Conservation (phyloP, 2,797 vertebrate genomes). For the Hippoglossus hippoglossus region DNA sequence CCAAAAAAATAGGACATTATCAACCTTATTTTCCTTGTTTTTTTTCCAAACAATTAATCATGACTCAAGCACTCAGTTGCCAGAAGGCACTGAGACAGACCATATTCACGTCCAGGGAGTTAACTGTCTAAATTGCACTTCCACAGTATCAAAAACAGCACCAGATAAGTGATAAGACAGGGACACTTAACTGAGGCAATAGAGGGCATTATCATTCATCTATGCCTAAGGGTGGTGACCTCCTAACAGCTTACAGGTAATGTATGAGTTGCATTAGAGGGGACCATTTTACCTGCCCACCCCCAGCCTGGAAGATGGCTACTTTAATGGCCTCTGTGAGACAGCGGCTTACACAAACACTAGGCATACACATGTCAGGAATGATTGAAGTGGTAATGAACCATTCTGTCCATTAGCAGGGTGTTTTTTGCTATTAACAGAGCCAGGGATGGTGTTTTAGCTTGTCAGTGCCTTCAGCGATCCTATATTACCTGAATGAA, state of each 20-base stretch:
- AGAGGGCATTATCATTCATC: conserved; percentile 67
- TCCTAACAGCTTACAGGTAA: conserved; percentile 68
- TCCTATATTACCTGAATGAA: conserved; percentile 63
- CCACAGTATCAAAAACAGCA: conserved; percentile 59
- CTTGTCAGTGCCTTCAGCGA: conserved; percentile 62
- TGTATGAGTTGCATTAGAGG: conserved; percentile 64
- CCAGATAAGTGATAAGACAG: conserved; percentile 61
- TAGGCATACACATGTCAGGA: conserved; percentile 69
- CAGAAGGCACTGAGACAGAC: conserved; percentile 19
- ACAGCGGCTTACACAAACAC: conserved; percentile 62
- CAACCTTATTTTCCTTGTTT: not conserved
- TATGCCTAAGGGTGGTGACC: conserved; percentile 64
- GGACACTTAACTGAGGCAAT: conserved; percentile 66
- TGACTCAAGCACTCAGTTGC: conserved; percentile 8
- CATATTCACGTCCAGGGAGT: conserved; percentile 16
- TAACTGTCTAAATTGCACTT: conserved; percentile 51
- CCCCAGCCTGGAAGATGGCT: conserved; percentile 60
- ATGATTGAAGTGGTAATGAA: conserved; percentile 80
- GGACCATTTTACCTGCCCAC: conserved; percentile 62
- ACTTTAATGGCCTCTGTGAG: conserved; percentile 64
- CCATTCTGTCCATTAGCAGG: conserved; percentile 75
- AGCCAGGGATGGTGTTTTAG: conserved; percentile 65
- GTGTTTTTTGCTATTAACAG: conserved; percentile 70
- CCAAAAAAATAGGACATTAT: too few relatives aligned
- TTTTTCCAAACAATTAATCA: conserved; percentile 29